These are phyloP conservation scores for Glossophaga mutica DNA, from an alignment of 2,797 vertebrate genomes.

Conservation along the genomic window DNA sequence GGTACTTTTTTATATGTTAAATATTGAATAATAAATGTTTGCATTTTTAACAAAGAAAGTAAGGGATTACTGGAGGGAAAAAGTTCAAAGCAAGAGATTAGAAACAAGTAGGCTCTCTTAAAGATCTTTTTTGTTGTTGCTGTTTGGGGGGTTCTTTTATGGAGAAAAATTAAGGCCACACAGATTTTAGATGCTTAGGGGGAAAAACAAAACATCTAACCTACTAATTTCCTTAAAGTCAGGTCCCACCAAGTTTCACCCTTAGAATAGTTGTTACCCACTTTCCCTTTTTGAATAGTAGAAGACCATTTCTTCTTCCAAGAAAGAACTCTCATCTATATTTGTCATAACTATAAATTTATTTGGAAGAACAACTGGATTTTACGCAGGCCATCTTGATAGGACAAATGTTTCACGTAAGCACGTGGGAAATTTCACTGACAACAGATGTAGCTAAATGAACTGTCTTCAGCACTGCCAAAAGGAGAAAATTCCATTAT, in stretches of 20 bases:
- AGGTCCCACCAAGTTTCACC: not conserved
- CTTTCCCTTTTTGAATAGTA: not conserved
- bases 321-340: not conserved
- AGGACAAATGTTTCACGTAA: constrained; percentile 40
- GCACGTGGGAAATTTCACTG: constrained; percentile 47
- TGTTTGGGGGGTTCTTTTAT: not conserved
- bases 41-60: not conserved
- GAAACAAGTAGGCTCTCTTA: not conserved
- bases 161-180: not conserved
- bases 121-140: not conserved
- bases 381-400: constrained; percentile 51
- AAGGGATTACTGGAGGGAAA: not conserved
- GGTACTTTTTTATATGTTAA: not conserved
- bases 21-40: not conserved
- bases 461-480: not conserved
- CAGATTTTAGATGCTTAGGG: not conserved
- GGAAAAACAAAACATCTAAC: not conserved
- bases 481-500: constrained; percentile 47
- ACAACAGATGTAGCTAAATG: constrained; percentile 42
- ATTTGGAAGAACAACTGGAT: constrained; percentile 57
- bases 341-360: constrained; percentile 43
- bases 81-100: not conserved
- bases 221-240: not conserved
- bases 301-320: not conserved
- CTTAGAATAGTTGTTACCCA: not conserved